A percentile compares a stretch with the other conserved stretches of the same genome.
These are phyloP conservation scores for Canis aureus DNA, from an alignment of 2,113 vertebrate genomes.

Conservation along the genomic window DNA sequence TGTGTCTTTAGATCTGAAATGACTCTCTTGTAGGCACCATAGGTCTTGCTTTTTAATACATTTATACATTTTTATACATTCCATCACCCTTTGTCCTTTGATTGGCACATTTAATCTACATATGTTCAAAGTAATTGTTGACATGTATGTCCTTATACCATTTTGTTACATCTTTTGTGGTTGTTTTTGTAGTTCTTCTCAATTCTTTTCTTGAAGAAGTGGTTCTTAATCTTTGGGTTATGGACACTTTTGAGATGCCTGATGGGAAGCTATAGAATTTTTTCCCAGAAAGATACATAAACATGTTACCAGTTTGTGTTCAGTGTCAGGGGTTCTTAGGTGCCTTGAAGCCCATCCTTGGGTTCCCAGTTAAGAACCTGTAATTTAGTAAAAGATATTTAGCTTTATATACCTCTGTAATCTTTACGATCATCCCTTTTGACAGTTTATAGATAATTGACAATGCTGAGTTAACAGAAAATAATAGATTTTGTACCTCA, in stretches of 20 bases:
- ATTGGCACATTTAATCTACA: not conserved
- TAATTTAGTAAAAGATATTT: not conserved
- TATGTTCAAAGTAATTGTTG: not conserved
- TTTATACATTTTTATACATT: not conserved
- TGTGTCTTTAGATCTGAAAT: not conserved
- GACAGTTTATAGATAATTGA: not conserved
- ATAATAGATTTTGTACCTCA: not conserved
- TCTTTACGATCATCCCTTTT: not conserved
- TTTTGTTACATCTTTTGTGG: not conserved
- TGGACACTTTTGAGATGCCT: not conserved
- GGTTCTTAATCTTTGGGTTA: conserved; percentile 9
- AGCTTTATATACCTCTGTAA: not conserved
- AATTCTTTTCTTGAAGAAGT: not conserved
- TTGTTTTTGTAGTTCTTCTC: not conserved
- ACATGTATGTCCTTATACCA: not conserved
- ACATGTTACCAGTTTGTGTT: not conserved
- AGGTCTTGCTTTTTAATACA: not conserved
- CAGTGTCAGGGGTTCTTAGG: not conserved
- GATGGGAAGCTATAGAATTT: not conserved
- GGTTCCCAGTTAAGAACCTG: not conserved
- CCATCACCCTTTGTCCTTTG: not conserved
- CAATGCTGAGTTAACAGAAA: conserved; percentile 30
- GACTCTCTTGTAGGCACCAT: not conserved
- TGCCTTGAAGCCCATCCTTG: not conserved
- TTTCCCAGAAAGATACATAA: not conserved